Evolutionary conservation across 1,140 invertebrate genomes (phyloP).

Genomic region (Heliconius himera): DNA sequence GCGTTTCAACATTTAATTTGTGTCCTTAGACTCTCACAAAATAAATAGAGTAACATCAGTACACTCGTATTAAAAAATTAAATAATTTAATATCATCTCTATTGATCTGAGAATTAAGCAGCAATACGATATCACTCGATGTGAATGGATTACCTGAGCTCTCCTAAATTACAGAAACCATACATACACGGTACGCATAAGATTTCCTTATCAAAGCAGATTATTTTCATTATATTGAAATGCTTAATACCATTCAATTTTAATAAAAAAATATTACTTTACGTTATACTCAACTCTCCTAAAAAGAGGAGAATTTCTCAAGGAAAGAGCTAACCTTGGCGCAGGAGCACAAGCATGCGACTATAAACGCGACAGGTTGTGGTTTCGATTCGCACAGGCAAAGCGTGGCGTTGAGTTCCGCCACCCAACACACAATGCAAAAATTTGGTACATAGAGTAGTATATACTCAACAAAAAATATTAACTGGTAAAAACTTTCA

Average conservation of each 20-base stretch:
- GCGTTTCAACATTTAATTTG: neutral
- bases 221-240: conserved; percentile 65
- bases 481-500: too few relatives aligned
- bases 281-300: neutral
- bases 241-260: conserved; percentile 9
- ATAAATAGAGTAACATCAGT: neutral
- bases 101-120: neutral
- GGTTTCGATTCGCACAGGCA: too few relatives aligned
- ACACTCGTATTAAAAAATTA: conserved; percentile 15
- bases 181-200: conserved; percentile 73
- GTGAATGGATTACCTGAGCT: conserved; percentile 70
- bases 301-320: too few relatives aligned
- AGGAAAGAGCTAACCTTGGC: too few relatives aligned
- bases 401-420: too few relatives aligned
- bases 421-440: too few relatives aligned
- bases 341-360: too few relatives aligned
- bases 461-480: too few relatives aligned
- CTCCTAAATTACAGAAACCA: conserved; percentile 80
- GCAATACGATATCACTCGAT: conserved; percentile 62
- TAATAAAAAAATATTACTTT: neutral
- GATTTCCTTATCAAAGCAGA: conserved; percentile 69
- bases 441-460: too few relatives aligned
- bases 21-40: neutral
- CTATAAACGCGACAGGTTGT: too few relatives aligned
- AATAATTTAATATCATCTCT: neutral